Base-by-base conservation (phyloP, 35 echinoderm and acorn worm genomes). In the Apostichopus japonicus region DNA sequence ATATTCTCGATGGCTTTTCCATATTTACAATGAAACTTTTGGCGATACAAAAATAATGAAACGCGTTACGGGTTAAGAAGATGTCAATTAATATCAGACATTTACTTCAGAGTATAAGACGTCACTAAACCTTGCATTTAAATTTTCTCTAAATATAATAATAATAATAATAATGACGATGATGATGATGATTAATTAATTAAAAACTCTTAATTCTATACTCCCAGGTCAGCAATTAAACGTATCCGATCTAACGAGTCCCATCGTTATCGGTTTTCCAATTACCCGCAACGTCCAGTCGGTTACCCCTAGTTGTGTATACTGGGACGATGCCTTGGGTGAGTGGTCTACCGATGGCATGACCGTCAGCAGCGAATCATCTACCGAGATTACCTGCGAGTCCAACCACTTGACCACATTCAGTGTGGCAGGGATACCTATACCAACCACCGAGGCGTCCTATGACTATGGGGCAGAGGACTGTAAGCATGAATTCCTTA, bases 391-490 rank as follows among this genome's bases (percentile, higher is more conserved):
- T 6, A 72, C 83, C 22, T 97, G 96, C 53, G 33, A 79, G 44
- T 90, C 84, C 3, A 72, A 93, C 54, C 96, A 97, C 91, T 77
- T 97, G 23, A 93, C 93, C 15, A 70, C 57, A 33, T 97, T 97
- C 65, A 93, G 91, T 10, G 92, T 95, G 65, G 92, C 95, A 17
- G 93, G 92, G 5, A 51, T 91, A 13, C 95, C 95, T 4, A 9
- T 94, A n/a, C 90, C 80, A 5, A 90, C 94, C 71, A 95, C 94
- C 0, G 56, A 72, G 54, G 27, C 84, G 16, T 5, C n/a, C 56
- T 44, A 44, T 44, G 33, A 44, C 33, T 44, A 44, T 0, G 33
- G 33, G 33, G 33, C 2, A 44, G 33, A 44, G 2, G 33, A 44
- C 33, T 44, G 33, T 44, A 44, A 44, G 33, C 33, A 44, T 44